These are phyloP conservation scores for Apostichopus leukothele DNA, from an alignment of 53 echinoderm and acorn worm species.

Conservation along the genomic window DNA sequence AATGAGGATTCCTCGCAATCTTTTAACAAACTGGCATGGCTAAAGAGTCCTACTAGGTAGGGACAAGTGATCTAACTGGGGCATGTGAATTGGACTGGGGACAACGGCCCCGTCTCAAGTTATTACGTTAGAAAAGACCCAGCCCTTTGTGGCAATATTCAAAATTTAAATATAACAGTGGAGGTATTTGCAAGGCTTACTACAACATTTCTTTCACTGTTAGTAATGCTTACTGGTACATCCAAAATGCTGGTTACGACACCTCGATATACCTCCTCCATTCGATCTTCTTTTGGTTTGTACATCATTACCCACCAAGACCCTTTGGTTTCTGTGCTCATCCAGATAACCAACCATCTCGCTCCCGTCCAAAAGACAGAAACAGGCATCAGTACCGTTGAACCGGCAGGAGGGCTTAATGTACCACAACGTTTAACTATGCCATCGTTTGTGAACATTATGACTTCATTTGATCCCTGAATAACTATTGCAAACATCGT, in stretches of 20 bases:
- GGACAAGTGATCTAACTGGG: too few species aligned
- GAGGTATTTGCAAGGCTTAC: conserved; percentile 9
- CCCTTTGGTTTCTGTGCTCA: background rate
- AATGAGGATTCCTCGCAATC: too few species aligned
- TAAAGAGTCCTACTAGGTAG: too few species aligned
- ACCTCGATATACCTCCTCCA: background rate
- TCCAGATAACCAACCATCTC: conserved; percentile 11
- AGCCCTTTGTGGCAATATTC: too few species aligned
- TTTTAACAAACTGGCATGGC: too few species aligned
- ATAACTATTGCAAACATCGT: background rate
- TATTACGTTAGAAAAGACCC: too few species aligned
- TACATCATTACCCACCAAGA: background rate
- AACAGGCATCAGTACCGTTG: background rate
- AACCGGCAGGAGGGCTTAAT: background rate
- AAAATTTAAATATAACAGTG: too few species aligned
- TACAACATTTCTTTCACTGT: background rate
- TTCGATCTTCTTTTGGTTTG: conserved; percentile 9
- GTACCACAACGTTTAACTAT: background rate
- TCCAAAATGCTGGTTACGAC: background rate
- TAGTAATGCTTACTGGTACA: conserved; percentile 17
- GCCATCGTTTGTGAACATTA: background rate
- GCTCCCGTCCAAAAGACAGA: conserved; percentile 23
- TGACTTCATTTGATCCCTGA: background rate
- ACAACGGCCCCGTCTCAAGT: too few species aligned
- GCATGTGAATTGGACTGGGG: too few species aligned